phyloP scores from a whole-genome alignment of 2,888 invertebrate genomes.

The Scaptomyza polygonia region DNA sequence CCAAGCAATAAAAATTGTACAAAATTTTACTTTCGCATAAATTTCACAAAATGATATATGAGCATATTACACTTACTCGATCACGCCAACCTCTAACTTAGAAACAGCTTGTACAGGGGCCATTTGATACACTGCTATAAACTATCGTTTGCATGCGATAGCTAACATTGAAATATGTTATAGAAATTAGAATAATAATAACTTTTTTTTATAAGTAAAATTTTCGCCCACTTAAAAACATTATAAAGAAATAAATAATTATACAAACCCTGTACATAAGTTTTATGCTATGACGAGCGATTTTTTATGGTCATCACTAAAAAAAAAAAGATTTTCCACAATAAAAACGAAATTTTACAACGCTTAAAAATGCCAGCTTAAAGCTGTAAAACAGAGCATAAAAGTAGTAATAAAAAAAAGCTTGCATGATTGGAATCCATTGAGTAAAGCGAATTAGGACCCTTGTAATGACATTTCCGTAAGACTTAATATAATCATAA shows the following conservation, averaged over 20 bases:
- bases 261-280: no score
- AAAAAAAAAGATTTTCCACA: no score
- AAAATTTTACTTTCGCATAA: not conserved
- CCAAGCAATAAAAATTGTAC: slow-evolving; percentile 1
- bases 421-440: slow-evolving; percentile 42
- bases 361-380: not conserved
- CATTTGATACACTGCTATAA: not conserved
- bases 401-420: not conserved
- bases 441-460: slow-evolving; percentile 38
- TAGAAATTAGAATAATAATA: no score
- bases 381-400: not conserved
- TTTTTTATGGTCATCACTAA: no score
- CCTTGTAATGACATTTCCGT: slow-evolving; percentile 65
- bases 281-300: no score
- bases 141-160: not conserved
- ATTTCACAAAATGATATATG: not conserved
- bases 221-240: no score
- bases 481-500: slow-evolving; percentile 42
- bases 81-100: not conserved
- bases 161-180: not conserved
- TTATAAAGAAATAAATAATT: no score
- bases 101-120: not conserved
- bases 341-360: no score
- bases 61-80: not conserved
- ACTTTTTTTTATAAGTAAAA: no score